Evolutionary conservation across 2,888 invertebrate species (phyloP).

Genomic region (Metallyticus violacea): DNA sequence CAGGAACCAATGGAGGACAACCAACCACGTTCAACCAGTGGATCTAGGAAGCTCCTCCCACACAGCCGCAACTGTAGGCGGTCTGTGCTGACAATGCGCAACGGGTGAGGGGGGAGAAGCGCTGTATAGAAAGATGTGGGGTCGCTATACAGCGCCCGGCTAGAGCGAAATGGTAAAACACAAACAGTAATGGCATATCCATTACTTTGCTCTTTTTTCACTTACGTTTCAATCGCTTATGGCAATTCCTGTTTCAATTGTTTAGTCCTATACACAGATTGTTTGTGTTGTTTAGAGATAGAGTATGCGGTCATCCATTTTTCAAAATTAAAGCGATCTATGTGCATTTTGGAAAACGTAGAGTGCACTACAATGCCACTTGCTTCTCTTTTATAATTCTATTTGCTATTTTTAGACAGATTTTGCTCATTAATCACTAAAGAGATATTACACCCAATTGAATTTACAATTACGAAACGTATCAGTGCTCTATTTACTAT

Average conservation of each 20-base stretch:
- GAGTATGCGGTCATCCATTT: neutral
- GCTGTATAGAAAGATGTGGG: neutral
- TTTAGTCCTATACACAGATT: neutral
- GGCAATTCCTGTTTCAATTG: neutral
- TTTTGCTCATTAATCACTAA: neutral
- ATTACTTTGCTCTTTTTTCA: neutral
- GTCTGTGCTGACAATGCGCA: constrained; percentile 5
- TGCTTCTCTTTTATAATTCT: neutral
- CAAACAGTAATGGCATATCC: neutral
- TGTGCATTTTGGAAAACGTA: neutral
- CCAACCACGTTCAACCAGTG: constrained; percentile 6
- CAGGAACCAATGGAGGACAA: neutral
- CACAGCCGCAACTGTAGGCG: constrained; percentile 4
- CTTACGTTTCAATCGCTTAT: neutral
- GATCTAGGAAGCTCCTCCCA: neutral
- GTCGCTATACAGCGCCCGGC: neutral
- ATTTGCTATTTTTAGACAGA: too few relatives aligned
- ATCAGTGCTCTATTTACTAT: too few relatives aligned
- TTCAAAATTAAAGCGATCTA: neutral
- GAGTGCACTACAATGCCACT: neutral
- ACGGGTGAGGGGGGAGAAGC: neutral
- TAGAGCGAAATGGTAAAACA: neutral
- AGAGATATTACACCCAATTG: too few relatives aligned
- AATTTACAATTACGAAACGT: too few relatives aligned
- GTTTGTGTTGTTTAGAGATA: neutral